Evolutionary conservation across 2,888 invertebrate genomes (phyloP).

Genomic region (Isoperla grammatica): DNA sequence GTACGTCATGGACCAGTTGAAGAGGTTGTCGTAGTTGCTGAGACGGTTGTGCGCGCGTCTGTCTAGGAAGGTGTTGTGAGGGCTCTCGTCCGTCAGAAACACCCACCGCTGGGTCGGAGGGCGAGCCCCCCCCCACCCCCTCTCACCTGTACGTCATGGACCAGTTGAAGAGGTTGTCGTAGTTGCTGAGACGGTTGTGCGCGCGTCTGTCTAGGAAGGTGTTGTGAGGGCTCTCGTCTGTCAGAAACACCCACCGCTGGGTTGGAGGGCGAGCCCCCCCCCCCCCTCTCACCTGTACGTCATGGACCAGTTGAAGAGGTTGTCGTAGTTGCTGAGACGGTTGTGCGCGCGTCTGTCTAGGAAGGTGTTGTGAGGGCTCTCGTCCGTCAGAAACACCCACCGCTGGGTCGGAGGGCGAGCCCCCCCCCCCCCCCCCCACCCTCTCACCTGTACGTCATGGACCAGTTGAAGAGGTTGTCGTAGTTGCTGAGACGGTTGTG

Average conservation of each 20-base stretch:
- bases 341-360: slow-evolving; percentile 39
- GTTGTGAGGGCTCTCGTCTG: too few species aligned
- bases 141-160: too few species aligned
- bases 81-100: slow-evolving; percentile 64
- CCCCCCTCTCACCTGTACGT: slow-evolving; percentile 18
- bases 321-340: slow-evolving; percentile 46
- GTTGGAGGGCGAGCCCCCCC: too few species aligned
- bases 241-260: too few species aligned
- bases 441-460: too few species aligned
- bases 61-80: slow-evolving; percentile 52
- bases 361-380: slow-evolving; percentile 58
- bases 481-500: too few species aligned
- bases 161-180: too few species aligned
- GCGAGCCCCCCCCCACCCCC: too few species aligned
- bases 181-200: too few species aligned
- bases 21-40: slow-evolving; percentile 51
- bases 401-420: slow-evolving; percentile 50
- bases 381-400: slow-evolving; percentile 67
- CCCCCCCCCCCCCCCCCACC: too few species aligned
- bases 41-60: slow-evolving; percentile 38
- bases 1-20: slow-evolving; percentile 44
- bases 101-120: slow-evolving; percentile 58
- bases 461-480: too few species aligned
- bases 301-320: slow-evolving; percentile 51
- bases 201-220: too few species aligned